Conservation (phyloP, 2,113 vertebrate genomes). For the Redunca redunca region DNA sequence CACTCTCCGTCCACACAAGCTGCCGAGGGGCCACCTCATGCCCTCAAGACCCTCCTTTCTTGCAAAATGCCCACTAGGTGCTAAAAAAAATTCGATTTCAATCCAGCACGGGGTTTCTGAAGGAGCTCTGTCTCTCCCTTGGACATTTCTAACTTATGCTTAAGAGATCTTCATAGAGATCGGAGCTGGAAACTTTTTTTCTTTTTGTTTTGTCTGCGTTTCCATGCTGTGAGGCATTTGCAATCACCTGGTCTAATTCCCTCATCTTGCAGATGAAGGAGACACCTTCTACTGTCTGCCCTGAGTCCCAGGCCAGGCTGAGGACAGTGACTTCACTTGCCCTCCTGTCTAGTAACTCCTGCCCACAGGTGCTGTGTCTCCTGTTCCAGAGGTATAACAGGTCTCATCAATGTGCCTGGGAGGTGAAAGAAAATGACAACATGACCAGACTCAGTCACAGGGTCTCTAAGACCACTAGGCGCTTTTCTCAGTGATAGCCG, state of each 20-base stretch:
- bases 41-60: background rate
- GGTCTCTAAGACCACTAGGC: background rate
- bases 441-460: fast-evolving
- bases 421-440: no score
- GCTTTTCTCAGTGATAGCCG: background rate
- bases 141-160: background rate
- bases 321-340: fast-evolving
- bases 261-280: background rate
- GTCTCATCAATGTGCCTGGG: background rate
- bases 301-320: background rate
- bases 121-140: background rate
- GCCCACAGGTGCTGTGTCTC: background rate
- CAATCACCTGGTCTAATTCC: fast-evolving
- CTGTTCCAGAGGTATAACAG: fast-evolving
- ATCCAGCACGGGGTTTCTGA: background rate
- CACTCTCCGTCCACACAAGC: fast-evolving
- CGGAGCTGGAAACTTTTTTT: fast-evolving
- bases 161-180: background rate
- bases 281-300: no score
- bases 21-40: fast-evolving
- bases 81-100: background rate
- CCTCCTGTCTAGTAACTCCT: background rate
- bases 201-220: background rate
- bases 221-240: background rate
- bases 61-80: background rate